phyloP scores from a whole-genome alignment of 1,140 invertebrate species.

The Diachasma alloeum region DNA sequence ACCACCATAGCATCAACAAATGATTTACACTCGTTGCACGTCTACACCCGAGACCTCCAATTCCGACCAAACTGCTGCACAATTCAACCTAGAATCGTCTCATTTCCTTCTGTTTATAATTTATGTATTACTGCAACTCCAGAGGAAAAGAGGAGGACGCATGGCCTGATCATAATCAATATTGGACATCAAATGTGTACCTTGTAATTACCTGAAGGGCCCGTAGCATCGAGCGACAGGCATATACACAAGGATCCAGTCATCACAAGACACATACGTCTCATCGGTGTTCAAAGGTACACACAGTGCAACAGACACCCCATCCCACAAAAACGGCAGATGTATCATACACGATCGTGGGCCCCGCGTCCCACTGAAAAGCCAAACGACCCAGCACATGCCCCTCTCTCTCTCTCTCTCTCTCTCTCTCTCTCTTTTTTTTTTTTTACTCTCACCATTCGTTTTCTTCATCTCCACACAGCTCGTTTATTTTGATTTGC shows the following conservation, averaged over 20 bases:
- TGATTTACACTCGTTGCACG: neutral
- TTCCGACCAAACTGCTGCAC: too few relatives aligned
- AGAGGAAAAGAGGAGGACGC: neutral
- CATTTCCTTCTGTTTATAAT: neutral
- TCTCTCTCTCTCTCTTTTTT: too few relatives aligned
- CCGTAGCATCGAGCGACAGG: constrained; percentile 7
- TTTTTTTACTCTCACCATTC: neutral
- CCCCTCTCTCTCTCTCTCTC: neutral
- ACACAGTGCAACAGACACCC: neutral
- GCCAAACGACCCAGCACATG: constrained; percentile 5
- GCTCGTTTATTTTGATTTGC: constrained; percentile 13
- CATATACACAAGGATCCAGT: constrained; percentile 3
- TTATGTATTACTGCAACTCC: neutral
- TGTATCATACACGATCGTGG: constrained; percentile 25
- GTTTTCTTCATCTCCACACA: neutral
- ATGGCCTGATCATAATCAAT: constrained; percentile 34
- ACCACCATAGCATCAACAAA: neutral
- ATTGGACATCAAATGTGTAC: constrained; percentile 30
- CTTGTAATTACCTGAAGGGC: constrained; percentile 31
- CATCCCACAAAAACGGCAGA: constrained; percentile 29
- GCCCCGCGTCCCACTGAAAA: neutral
- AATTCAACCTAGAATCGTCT: neutral
- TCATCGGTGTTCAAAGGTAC: constrained; percentile 14
- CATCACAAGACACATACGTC: constrained; percentile 18
- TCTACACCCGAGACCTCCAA: neutral